These are phyloP conservation scores for Hemitrygon akajei DNA, from an alignment of 2,797 vertebrate species.

Conservation along the genomic window DNA sequence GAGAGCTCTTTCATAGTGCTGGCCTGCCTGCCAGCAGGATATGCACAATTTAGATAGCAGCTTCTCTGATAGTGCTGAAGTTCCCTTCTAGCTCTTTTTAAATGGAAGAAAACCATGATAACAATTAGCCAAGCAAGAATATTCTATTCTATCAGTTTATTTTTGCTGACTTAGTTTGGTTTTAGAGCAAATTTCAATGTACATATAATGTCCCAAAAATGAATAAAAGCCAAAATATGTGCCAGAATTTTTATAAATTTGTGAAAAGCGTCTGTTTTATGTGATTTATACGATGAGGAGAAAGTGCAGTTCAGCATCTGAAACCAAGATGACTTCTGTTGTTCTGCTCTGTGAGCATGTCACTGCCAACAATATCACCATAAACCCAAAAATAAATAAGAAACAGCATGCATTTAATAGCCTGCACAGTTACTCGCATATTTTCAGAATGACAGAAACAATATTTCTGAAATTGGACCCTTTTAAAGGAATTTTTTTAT, in stretches of 20 bases:
- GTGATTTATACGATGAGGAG: background rate
- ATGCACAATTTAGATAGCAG: too few species aligned
- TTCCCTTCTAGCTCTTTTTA: too few species aligned
- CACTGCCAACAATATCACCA: background rate
- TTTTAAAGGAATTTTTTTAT: background rate
- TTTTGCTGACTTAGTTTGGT: too few species aligned
- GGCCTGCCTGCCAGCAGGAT: too few species aligned
- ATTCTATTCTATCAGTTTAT: too few species aligned
- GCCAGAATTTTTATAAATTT: background rate
- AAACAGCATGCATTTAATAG: background rate
- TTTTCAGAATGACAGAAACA: slow-evolving; percentile 13
- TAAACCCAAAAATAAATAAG: background rate
- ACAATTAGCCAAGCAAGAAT: too few species aligned
- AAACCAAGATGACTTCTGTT: background rate
- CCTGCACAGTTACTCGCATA: background rate
- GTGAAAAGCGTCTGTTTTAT: background rate
- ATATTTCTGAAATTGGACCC: background rate
- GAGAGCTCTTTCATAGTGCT: too few species aligned
- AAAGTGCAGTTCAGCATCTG: background rate
- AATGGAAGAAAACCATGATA: too few species aligned
- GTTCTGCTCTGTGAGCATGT: background rate
- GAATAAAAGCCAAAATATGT: too few species aligned
- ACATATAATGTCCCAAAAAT: too few species aligned
- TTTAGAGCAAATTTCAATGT: too few species aligned
- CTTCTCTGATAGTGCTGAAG: too few species aligned